These are phyloP conservation scores for Galaxea fascicularis DNA, from an alignment of 92 coral and sea anemone species.

Conservation along the genomic window DNA sequence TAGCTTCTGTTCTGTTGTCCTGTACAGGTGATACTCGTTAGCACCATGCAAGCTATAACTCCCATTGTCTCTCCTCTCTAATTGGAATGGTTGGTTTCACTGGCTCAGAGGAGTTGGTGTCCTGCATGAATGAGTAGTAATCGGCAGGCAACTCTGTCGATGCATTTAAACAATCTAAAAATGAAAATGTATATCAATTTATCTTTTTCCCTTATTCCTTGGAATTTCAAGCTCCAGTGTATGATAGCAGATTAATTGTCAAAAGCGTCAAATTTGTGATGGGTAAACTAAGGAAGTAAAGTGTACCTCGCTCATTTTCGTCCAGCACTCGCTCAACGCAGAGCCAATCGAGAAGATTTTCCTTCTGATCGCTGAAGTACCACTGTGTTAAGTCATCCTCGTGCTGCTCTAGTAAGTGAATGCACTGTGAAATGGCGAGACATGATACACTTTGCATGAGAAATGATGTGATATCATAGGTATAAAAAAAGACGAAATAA, in stretches of 20 bases:
- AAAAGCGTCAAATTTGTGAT: too few relatives aligned
- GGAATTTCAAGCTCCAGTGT: not conserved
- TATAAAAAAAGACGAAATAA: not conserved
- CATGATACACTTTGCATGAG: too few relatives aligned
- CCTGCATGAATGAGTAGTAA: constrained; percentile 57
- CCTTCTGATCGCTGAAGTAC: constrained; percentile 83
- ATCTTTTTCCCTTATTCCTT: not conserved
- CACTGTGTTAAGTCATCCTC: constrained; percentile 92
- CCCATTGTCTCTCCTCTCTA: constrained; percentile 42
- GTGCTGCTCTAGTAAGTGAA: constrained; percentile 83
- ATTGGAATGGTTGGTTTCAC: constrained; percentile 33
- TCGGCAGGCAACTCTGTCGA: constrained; percentile 85
- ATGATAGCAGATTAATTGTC: too few relatives aligned
- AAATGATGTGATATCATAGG: not conserved
- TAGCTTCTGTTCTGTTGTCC: not conserved
- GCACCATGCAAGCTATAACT: not conserved
- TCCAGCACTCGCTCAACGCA: constrained; percentile 78
- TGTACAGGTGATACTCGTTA: too few relatives aligned
- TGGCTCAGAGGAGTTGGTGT: constrained; percentile 25
- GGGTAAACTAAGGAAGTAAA: too few relatives aligned
- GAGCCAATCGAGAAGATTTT: constrained; percentile 82
- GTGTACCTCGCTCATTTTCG: constrained; percentile 71
- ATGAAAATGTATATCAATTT: not conserved
- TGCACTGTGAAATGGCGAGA: constrained; percentile 65
- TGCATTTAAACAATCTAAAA: constrained; percentile 76